Evolutionary conservation across 2,797 vertebrate genomes (phyloP).

Genomic region (Enteromius unitaeniatus): DNA sequence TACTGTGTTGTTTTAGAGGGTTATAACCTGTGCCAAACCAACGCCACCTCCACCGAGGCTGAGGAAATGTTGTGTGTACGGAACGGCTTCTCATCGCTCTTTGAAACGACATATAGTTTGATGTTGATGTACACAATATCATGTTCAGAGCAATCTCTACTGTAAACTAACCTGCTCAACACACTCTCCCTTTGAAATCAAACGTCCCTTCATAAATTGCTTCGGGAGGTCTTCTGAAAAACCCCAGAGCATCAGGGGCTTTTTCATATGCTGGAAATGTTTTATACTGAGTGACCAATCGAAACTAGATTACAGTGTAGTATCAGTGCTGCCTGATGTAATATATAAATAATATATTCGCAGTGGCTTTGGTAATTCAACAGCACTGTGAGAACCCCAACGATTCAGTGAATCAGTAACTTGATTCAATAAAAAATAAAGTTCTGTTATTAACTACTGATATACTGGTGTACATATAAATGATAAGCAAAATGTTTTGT

Average conservation of each 20-base stretch:
- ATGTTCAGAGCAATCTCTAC: not conserved
- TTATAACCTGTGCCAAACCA: constrained; percentile 51
- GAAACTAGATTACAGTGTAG: constrained; percentile 67
- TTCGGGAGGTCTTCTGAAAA: not conserved
- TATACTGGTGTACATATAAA: not conserved
- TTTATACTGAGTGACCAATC: constrained; percentile 53
- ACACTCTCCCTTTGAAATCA: not conserved
- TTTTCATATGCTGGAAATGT: not conserved
- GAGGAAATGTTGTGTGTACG: constrained; percentile 30
- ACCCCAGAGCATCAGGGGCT: not conserved
- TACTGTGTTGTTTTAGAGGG: constrained; percentile 69
- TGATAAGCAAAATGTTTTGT: not conserved
- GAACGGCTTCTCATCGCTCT: not conserved
- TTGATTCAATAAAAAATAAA: not conserved
- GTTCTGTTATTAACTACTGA: not conserved
- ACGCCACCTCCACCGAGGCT: constrained; percentile 34
- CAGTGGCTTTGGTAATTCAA: not conserved
- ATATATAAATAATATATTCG: constrained; percentile 51
- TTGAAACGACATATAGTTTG: constrained; percentile 19
- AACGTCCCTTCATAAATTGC: not conserved
- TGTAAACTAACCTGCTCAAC: constrained; percentile 17
- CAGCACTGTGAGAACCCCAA: not conserved
- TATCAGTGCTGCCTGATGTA: constrained; percentile 65
- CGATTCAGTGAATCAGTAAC: not conserved
- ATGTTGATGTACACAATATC: not conserved